Conservation (phyloP, 2,888 invertebrate genomes). For the Coecobrya sp. region DNA sequence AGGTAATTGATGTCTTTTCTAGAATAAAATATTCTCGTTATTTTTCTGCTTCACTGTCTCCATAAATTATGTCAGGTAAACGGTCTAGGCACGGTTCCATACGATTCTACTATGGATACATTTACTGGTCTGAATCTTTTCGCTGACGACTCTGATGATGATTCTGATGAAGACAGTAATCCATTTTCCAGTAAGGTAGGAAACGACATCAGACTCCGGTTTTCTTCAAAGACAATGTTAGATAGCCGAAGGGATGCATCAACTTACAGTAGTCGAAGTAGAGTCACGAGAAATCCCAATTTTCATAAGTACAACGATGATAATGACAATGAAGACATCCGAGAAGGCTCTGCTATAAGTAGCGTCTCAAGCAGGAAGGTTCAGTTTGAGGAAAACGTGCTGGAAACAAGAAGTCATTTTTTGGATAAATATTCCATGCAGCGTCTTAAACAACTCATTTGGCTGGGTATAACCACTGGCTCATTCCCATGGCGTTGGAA, state of each 20-base stretch:
- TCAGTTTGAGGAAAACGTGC: neutral
- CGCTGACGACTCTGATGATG: too few species aligned
- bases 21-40: too few species aligned
- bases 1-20: neutral
- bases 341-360: too few species aligned
- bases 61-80: conserved; percentile 12
- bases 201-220: neutral
- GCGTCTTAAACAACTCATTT: neutral
- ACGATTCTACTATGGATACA: neutral
- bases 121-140: neutral
- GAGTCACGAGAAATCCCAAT: neutral
- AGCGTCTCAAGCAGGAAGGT: neutral
- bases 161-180: neutral
- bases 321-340: neutral
- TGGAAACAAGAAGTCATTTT: neutral
- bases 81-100: conserved; percentile 14
- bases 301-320: neutral
- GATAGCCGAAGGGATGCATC: neutral
- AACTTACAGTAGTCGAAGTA: too few species aligned
- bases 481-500: conserved; percentile 69
- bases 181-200: neutral
- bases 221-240: neutral
- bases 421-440: conserved; percentile 7
- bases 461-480: conserved; percentile 27
- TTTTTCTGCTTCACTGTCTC: too few species aligned